A percentile compares a stretch with the other conserved stretches of the same genome.
Evolutionary conservation across 2,113 vertebrate genomes (phyloP).

Genomic region (Atrichornis clamosus): DNA sequence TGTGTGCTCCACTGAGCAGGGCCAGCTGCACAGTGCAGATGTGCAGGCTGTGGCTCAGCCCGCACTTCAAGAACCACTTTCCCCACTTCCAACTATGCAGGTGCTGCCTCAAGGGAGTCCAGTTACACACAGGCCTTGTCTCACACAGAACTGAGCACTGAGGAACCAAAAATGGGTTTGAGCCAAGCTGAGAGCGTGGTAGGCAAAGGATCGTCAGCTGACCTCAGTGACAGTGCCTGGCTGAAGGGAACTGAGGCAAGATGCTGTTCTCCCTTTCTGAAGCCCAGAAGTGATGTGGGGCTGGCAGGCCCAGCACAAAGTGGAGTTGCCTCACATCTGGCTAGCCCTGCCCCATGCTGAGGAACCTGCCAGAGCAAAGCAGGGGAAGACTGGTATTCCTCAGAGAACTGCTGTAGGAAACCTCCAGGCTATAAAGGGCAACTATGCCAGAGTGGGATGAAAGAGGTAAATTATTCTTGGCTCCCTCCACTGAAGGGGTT

Average conservation of each 20-base stretch:
- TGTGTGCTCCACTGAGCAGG: rapidly evolving
- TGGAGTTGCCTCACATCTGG: neutral
- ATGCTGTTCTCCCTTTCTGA: rapidly evolving
- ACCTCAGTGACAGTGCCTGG: rapidly evolving
- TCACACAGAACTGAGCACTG: neutral
- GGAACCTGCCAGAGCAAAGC: neutral
- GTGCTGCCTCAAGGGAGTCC: neutral
- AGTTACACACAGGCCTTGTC: rapidly evolving
- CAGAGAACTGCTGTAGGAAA: neutral
- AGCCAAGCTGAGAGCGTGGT: neutral
- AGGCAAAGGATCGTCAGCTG: neutral
- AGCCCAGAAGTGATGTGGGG: rapidly evolving
- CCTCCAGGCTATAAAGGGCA: neutral
- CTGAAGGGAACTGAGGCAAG: neutral
- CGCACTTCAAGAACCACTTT: rapidly evolving
- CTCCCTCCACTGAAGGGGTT: neutral
- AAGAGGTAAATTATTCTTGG: neutral
- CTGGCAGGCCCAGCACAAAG: too few species aligned
- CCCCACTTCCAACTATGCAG: neutral
- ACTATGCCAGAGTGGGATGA: rapidly evolving
- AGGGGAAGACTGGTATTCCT: too few species aligned
- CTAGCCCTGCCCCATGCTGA: neutral
- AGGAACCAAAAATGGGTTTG: neutral
- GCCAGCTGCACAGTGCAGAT: neutral
- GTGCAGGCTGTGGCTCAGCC: rapidly evolving